phyloP scores from a whole-genome alignment of 2,888 invertebrate genomes.

The Eristalinus sepulchralis region DNA sequence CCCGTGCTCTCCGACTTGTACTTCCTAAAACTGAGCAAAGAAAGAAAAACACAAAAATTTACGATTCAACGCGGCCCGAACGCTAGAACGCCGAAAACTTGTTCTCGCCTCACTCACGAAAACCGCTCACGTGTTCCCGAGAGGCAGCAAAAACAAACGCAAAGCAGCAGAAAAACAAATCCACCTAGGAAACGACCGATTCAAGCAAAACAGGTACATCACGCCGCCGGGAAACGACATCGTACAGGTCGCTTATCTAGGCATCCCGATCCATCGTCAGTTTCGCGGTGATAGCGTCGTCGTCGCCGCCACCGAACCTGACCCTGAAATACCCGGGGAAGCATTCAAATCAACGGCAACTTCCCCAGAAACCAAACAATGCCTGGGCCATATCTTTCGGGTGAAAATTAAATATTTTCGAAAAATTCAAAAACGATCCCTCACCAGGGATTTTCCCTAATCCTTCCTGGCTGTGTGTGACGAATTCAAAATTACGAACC shows the following conservation, averaged over 20 bases:
- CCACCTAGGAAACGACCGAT: not conserved
- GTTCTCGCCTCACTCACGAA: slow-evolving; percentile 31
- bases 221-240: slow-evolving; percentile 45
- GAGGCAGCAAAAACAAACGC: not conserved
- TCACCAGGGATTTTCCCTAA: slow-evolving; percentile 51
- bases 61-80: slow-evolving; percentile 19
- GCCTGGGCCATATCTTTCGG: not conserved
- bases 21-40: not conserved
- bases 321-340: slow-evolving; percentile 45
- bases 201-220: slow-evolving; percentile 54
- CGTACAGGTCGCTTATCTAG: slow-evolving; percentile 34
- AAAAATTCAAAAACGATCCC: slow-evolving; percentile 10
- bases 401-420: slow-evolving; percentile 4
- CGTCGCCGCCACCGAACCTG: slow-evolving; percentile 23
- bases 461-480: slow-evolving; percentile 68
- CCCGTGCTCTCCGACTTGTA: not conserved
- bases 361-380: not conserved
- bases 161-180: not conserved
- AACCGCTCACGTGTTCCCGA: slow-evolving; percentile 52
- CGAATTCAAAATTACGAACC: slow-evolving; percentile 65
- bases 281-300: not conserved
- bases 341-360: slow-evolving; percentile 50
- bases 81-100: slow-evolving; percentile 37
- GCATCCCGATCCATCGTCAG: slow-evolving; percentile 30
- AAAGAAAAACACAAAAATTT: not conserved